These are phyloP conservation scores for Drosophila quadrilineata DNA, from an alignment of 1,140 invertebrate species.

Conservation along the genomic window DNA sequence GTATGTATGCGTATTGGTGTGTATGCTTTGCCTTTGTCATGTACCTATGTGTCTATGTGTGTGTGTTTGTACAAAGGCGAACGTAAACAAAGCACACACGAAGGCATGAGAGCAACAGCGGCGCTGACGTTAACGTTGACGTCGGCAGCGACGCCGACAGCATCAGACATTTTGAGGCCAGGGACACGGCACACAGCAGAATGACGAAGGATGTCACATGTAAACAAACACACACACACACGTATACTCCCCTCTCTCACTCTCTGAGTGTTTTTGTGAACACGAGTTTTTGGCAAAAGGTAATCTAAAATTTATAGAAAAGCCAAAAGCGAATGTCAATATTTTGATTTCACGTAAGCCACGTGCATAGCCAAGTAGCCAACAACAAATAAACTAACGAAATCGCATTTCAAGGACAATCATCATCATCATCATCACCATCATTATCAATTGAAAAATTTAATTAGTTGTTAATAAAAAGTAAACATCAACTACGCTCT, in stretches of 20 bases:
- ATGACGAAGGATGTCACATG: constrained; percentile 68
- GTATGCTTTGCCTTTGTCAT: constrained; percentile 30
- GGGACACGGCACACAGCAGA: constrained; percentile 45
- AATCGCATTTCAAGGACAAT: constrained; percentile 24
- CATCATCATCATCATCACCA: neutral
- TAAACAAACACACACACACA: constrained; percentile 43
- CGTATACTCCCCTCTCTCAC: neutral
- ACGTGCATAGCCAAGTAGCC: constrained; percentile 19
- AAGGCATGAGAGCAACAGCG: constrained; percentile 21
- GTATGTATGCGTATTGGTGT: constrained; percentile 7
- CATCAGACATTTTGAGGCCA: constrained; percentile 69
- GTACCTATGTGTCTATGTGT: too few species aligned
- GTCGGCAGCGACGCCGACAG: constrained; percentile 29
- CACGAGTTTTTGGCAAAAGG: constrained; percentile 52
- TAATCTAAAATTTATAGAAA: constrained; percentile 75
- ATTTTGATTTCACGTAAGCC: constrained; percentile 34
- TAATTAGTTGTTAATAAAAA: constrained; percentile 13
- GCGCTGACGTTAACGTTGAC: constrained; percentile 9
- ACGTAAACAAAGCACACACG: constrained; percentile 63
- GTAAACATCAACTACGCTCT: neutral
- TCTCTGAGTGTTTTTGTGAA: constrained; percentile 10
- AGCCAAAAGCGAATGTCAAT: constrained; percentile 58
- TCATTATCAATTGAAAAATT: constrained; percentile 5
- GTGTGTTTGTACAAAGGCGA: constrained; percentile 67
- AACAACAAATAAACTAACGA: constrained; percentile 1